These are phyloP conservation scores for Galemys pyrenaicus DNA, from an alignment of 2,113 vertebrate species.

Conservation along the genomic window DNA sequence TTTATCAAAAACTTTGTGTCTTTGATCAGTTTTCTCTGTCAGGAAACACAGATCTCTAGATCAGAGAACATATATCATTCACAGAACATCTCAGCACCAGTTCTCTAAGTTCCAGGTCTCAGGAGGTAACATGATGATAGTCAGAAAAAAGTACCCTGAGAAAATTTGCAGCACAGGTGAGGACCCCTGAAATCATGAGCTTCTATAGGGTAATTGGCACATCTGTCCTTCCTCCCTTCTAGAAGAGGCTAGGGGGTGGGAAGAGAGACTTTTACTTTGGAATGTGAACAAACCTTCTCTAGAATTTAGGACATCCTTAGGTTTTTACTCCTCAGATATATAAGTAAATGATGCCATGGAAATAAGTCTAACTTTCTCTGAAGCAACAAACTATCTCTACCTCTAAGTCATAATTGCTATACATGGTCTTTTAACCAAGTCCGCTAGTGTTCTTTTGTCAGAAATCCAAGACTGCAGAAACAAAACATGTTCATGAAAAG, in stretches of 20 bases:
- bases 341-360: not conserved
- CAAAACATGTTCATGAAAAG: not conserved
- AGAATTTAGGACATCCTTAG: not conserved
- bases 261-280: not conserved
- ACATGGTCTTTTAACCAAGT: not conserved
- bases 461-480: not conserved
- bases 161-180: not conserved
- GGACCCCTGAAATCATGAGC: not conserved
- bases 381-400: not conserved
- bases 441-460: not conserved
- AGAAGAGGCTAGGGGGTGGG: not conserved
- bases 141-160: not conserved
- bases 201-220: not conserved
- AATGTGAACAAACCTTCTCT: not conserved
- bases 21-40: not conserved
- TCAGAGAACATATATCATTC: not conserved
- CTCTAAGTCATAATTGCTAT: not conserved
- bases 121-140: not conserved
- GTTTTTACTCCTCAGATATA: not conserved
- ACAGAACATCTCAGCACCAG: not conserved
- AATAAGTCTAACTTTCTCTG: not conserved
- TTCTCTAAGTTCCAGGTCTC: too few species aligned
- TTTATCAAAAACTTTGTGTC: not conserved
- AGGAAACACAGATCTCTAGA: not conserved
- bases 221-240: not conserved